phyloP scores from a whole-genome alignment of 2,113 vertebrate genomes.

The Myiozetetes cayanensis region DNA sequence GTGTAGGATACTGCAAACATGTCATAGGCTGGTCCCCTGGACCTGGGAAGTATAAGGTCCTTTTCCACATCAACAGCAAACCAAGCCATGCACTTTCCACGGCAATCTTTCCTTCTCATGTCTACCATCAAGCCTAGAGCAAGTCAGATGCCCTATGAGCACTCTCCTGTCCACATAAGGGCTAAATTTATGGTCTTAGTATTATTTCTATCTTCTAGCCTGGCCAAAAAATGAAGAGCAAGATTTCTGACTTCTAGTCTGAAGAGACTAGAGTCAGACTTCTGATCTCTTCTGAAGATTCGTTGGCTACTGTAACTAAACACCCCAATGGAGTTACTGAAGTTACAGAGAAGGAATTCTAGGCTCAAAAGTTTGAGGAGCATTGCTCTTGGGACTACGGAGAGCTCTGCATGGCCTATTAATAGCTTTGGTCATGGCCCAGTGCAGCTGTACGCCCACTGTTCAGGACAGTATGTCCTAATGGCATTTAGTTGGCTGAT shows the following conservation, averaged over 20 bases:
- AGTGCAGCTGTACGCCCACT: neutral
- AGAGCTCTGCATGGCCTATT: neutral
- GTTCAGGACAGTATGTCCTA: neutral
- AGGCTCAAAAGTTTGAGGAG: neutral
- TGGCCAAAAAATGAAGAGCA: neutral
- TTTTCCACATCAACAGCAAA: neutral
- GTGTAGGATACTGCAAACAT: neutral
- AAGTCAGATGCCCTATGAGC: neutral
- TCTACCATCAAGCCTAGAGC: neutral
- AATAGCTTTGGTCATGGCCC: slow-evolving; percentile 1
- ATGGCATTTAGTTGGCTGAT: neutral
- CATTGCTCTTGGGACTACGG: neutral
- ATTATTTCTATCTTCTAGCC: neutral
- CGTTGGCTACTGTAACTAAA: neutral
- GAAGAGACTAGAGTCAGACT: neutral
- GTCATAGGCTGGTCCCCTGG: neutral
- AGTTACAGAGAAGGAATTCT: neutral
- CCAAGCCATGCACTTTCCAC: neutral
- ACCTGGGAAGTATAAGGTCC: neutral
- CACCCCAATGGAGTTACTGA: neutral
- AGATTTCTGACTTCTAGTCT: neutral
- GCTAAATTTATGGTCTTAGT: neutral
- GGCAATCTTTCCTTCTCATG: rapidly evolving
- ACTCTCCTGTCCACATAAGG: neutral
- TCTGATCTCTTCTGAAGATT: neutral